Evolutionary conservation across 2,113 vertebrate genomes (phyloP), one percentile per base, ranked within the genome.

Genomic region (Oreotrochilus melanogaster): DNA sequence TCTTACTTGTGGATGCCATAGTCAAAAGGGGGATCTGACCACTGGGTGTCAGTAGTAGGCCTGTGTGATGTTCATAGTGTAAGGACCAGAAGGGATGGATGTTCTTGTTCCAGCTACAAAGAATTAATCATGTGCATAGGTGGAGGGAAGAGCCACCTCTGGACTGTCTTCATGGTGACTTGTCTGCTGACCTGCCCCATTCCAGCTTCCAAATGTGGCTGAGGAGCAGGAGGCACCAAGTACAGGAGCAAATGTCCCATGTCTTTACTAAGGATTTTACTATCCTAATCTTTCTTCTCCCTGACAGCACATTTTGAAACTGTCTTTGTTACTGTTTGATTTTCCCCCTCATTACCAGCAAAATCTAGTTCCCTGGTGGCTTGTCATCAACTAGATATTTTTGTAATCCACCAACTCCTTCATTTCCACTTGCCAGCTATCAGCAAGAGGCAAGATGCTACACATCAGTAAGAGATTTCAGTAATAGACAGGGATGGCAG

Each of bases 361-460:
- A 73, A 78, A 64, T 92, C 43, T 93, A 74, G 69, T 88, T 95
- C 56, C 1, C 1, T 86, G 58, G 48, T 78, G 48, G 56, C 48
- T 96, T 90, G 51, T 80, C 67, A 71, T 86, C 79, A 80, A 43
- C 56, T 67, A 84, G 75, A 51, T 4, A 8, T 51, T 86, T 33
- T 62, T 90, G 79, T 78, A 81, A 93, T 88, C 86, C 76, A 67
- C 88, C 88, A 79, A 80, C 76, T 56, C 69, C n/a, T 91, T 88
- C 60, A 48, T 62, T 96, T 88, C 79, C 79, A 67, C 76, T 92
- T 95, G 81, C 74, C 47, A 83, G 56, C 71, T 91, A 82, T 88
- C 85, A 92, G 74, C 94, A 90, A 83, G 69, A 96, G 72, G 79
- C 94, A 95, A 97, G 95, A 96, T 96, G 96, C 88, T 93, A 88